phyloP scores from a whole-genome alignment of 2,797 vertebrate species.

The Heteromormyrus szaboi region DNA sequence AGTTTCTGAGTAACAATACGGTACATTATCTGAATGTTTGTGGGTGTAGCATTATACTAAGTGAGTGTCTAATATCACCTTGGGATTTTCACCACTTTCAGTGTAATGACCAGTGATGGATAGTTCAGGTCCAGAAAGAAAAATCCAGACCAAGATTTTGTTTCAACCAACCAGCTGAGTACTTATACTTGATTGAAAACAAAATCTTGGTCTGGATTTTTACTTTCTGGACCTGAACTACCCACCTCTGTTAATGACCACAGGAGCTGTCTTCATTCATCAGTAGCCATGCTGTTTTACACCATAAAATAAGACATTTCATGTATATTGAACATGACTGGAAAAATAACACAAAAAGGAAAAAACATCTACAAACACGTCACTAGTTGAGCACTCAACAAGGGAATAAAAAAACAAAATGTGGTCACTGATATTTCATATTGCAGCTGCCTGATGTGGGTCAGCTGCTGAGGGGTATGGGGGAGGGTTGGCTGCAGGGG shows the following conservation, averaged over 20 bases:
- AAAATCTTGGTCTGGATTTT: not conserved
- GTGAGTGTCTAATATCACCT: not conserved
- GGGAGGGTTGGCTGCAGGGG: constrained; percentile 18
- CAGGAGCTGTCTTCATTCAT: not conserved
- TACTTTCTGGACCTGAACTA: not conserved
- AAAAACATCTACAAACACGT: not conserved
- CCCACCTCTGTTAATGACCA: not conserved
- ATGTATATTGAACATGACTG: not conserved
- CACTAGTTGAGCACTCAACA: not conserved
- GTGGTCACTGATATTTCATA: not conserved
- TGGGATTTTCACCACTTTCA: not conserved
- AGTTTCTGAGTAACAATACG: not conserved
- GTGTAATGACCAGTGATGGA: not conserved
- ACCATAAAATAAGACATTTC: not conserved
- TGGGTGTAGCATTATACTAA: not conserved
- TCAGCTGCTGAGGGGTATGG: constrained; percentile 28
- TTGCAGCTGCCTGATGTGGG: not conserved
- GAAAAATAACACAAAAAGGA: not conserved
- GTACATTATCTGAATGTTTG: not conserved
- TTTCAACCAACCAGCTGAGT: not conserved
- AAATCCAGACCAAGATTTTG: not conserved
- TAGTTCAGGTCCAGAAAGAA: not conserved
- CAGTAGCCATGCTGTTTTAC: not conserved
- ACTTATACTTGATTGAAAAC: not conserved
- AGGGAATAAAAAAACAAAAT: not conserved